Base-by-base conservation (phyloP, 1,140 invertebrate species). In the Drosophila nigromelanica region DNA sequence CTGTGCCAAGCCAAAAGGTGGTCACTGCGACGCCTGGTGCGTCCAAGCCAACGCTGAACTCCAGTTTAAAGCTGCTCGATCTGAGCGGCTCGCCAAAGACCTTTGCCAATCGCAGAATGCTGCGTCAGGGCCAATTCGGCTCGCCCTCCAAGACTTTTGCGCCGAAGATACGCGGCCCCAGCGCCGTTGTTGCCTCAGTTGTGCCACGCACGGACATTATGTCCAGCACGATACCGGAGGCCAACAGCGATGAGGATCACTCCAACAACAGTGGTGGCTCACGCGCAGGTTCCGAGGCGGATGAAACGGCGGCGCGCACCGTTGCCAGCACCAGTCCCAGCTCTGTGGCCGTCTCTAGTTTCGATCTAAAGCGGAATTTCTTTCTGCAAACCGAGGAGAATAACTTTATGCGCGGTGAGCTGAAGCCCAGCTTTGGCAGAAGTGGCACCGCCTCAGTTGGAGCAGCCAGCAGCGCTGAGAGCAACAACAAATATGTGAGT, bases 171-270 rank as follows among this genome's bases (percentile, higher is more conserved):
- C 92, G 95, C n/a, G 77, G 78, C 1, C 77, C 69, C 0, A 86
- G 60, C 30, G 90, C 95, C 18, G 95, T 95, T 56, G 95, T 95
- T 0, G 95, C 95, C 59, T 95, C 95, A 0, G 94, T 95, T 56
- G 95, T 95, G 3, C 95, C 95, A 3, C 92, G 96, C 77, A 96
- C 95, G 8, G 95, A 97, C 80, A 96, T 97, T 15, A 94, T 97
- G 70, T 96, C 96, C 11, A 96, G 96, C 6, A 96, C 96, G 48
- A 97, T 97, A 90, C 94, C 95, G n/a, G 96, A 97, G 93, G 96
- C 94, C 76, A 94, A 95, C 82, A 94, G 94, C 76, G 95, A 96
- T 93, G 95, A 96, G 80, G 95, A 96, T 67, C 76, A 90, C 30
- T 90, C 91, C 4, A 90, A 82, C 30, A 79, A 76, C 24, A 90